Evolutionary conservation across 2,888 invertebrate species (phyloP).

Genomic region (Drosophila atripex): DNA sequence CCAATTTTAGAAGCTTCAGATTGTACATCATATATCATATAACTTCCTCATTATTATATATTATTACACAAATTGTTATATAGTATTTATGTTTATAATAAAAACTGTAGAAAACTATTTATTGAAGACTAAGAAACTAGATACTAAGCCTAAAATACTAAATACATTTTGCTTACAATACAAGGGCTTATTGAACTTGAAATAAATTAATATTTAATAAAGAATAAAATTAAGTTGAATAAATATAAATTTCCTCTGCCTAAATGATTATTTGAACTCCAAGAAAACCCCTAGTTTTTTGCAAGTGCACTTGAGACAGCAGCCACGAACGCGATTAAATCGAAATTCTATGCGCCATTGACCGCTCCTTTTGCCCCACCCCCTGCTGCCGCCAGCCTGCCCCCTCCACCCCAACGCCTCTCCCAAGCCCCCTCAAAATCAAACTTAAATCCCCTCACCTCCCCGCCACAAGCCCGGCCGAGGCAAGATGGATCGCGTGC

Average conservation of each 20-base stretch:
- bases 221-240: too few relatives aligned
- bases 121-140: too few relatives aligned
- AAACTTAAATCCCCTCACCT: background rate
- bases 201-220: background rate
- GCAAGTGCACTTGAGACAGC: conserved; percentile 35
- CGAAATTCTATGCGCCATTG: conserved; percentile 75
- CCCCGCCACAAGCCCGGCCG: background rate
- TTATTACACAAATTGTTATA: too few relatives aligned
- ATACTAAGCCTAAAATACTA: too few relatives aligned
- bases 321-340: conserved; percentile 72
- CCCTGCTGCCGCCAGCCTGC: background rate
- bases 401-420: background rate
- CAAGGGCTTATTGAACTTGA: background rate
- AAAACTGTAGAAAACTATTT: too few relatives aligned
- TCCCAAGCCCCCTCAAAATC: background rate
- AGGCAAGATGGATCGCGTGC: conserved; percentile 78
- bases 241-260: background rate
- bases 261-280: background rate
- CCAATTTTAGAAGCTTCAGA: too few relatives aligned
- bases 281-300: background rate
- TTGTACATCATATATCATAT: too few relatives aligned
- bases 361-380: conserved; percentile 2
- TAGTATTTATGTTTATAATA: too few relatives aligned
- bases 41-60: too few relatives aligned
- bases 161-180: too few relatives aligned